Evolutionary conservation across 1,140 invertebrate species (phyloP), one percentile per base, ranked within the genome.

Genomic region (Cataglyphis hispanica): DNA sequence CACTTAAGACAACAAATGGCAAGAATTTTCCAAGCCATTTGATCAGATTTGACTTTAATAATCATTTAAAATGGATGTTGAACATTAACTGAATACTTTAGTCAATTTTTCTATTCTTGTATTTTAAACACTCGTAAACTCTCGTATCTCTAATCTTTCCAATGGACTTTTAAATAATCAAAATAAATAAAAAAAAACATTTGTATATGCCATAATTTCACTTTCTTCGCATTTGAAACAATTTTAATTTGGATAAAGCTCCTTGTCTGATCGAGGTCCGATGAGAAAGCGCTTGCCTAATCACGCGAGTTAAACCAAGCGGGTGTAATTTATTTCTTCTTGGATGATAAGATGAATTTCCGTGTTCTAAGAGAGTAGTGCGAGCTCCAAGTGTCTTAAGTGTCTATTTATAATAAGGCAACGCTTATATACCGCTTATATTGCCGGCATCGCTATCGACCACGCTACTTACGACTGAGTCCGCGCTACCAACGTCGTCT

Each of bases 361-460:
- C 72, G 85, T 50, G 80, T 63, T 84, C 19, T 46, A 46, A 25
- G 75, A 50, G 72, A 50, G 67, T 64, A 69, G 83, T 86, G 90
- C 87, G 77, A 53, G 61, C 74, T 69, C 78, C 75, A 75, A 80
- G 74, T 61, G 43, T 63, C 86, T 86, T 87, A 90, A 77, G 83
- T 89, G 90, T 92, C 91, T 92, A 92, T 93, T 93, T 93, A 91
- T 93, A 92, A 92, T 93, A 92, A 93, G 88, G 63, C 83, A 75
- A 87, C 72, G 75, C 78, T 50, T 66, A 84, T 61, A 81, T 85
- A 90, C 77, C 83, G 88, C 43, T 46, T 46, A 46, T 46, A 88
- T 86, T 64, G 84, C 80, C 77, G 80, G 61, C 69, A 56, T 75
- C 40, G 67, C 89, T 86, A 74, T 77, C 78, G 53, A 58, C 77